Percentiles rank a stretch among this genome's conserved stretches.
These are phyloP conservation scores for Ricordea florida DNA, from an alignment of 92 coral and sea anemone species.

Conservation along the genomic window DNA sequence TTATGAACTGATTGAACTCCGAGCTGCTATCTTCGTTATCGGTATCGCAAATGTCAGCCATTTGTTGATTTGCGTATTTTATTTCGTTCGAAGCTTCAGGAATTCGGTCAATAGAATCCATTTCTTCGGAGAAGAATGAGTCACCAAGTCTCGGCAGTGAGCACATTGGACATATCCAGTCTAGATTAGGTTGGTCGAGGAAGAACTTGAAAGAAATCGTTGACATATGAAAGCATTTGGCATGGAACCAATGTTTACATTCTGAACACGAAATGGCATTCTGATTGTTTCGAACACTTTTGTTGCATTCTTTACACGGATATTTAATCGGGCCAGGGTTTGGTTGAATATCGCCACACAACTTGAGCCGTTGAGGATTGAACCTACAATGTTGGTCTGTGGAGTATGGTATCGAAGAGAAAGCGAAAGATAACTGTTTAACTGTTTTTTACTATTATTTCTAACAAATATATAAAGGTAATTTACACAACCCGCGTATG, in stretches of 20 bases:
- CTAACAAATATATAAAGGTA: too few species aligned
- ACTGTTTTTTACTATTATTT: too few species aligned
- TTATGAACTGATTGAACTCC: not conserved
- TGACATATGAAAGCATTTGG: not conserved
- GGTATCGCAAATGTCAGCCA: not conserved
- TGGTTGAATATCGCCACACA: not conserved
- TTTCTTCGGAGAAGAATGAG: not conserved
- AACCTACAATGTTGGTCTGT: not conserved
- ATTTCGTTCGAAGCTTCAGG: not conserved
- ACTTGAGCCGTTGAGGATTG: not conserved
- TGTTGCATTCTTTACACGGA: not conserved
- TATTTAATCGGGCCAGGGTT: not conserved
- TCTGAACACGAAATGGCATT: not conserved
- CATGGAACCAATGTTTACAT: not conserved
- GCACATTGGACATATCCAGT: not conserved
- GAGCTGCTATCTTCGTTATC: not conserved
- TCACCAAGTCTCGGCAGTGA: not conserved
- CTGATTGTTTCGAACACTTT: not conserved
- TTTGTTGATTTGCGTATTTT: not conserved
- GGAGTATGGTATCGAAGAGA: not conserved
- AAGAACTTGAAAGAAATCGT: not conserved
- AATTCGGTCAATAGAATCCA: not conserved
- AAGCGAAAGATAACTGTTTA: not conserved
- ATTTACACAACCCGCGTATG: too few species aligned
- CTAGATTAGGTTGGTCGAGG: not conserved